A percentile compares a stretch with the other conserved stretches of the same genome.
These are phyloP conservation scores for Camponotus vicinus DNA, from an alignment of 1,140 invertebrate species.

Conservation along the genomic window DNA sequence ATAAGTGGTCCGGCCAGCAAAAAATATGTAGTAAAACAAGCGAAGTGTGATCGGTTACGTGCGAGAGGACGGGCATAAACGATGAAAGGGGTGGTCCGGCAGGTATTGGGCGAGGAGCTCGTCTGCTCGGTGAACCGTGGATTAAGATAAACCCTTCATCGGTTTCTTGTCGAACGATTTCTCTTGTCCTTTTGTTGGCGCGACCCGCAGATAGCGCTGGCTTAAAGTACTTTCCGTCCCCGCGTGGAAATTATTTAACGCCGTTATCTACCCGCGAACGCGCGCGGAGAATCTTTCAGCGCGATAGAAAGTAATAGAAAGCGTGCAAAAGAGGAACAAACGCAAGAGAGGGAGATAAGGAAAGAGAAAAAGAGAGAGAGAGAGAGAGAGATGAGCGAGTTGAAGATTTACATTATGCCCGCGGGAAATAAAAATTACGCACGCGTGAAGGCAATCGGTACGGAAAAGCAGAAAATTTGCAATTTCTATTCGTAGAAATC, in stretches of 20 bases:
- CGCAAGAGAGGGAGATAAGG: neutral
- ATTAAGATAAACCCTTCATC: conserved; percentile 86
- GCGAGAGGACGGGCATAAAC: conserved; percentile 70
- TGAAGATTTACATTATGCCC: conserved; percentile 32
- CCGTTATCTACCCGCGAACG: conserved; percentile 19
- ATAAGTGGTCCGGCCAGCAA: conserved; percentile 57
- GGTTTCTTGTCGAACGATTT: conserved; percentile 84
- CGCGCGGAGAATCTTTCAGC: conserved; percentile 19
- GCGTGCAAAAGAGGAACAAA: neutral
- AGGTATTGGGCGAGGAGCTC: conserved; percentile 77
- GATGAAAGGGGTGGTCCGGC: conserved; percentile 71
- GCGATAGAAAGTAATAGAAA: conserved; percentile 62
- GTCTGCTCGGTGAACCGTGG: conserved; percentile 84
- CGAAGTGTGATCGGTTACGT: conserved; percentile 84
- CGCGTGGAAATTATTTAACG: conserved; percentile 72
- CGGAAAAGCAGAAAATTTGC: conserved; percentile 30
- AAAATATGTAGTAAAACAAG: conserved; percentile 79
- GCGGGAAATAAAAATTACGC: conserved; percentile 23
- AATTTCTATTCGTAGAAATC: conserved; percentile 48
- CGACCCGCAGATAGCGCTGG: conserved; percentile 66
- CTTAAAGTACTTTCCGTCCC: conserved; percentile 69
- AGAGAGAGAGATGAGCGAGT: neutral
- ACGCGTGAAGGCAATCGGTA: conserved; percentile 44
- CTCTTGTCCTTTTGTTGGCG: conserved; percentile 74
- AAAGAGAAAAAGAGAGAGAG: neutral